Evolutionary conservation across 2,888 invertebrate genomes (phyloP), one percentile per base, ranked within the genome.

Genomic region (Crocallis elinguaria): DNA sequence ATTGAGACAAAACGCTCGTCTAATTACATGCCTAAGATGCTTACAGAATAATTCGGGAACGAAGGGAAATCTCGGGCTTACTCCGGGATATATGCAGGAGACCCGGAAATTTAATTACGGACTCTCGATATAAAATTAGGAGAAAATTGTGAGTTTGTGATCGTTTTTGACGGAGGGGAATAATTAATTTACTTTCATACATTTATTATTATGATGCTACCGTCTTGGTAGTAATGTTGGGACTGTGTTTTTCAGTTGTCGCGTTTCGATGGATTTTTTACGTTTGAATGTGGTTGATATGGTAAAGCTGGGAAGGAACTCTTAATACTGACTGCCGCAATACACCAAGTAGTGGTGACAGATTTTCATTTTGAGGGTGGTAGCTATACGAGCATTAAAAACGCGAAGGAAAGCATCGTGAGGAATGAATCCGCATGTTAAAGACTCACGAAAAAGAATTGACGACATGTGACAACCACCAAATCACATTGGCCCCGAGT

Each of bases 1-100:
- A 30, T 39, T 4, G 13, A 37, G 36, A 45, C 36, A 42, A 39
- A 42, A 36, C 21, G 30, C 13, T 42, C 23, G 7, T 27, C 52
- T 61, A 61, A 61, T 61, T 61, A 58, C 53, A 58, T 49, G 53
- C 50, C 53, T 38, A 45, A 56, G 51, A 56, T 57, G 50, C 53
- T 59, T 41, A 36, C 45, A 27, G 42, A 53, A 62, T 59, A 56
- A 62, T 59, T 56, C 14, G 11, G 52, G 45, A 51, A 53, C 46
- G 55, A 30, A 19, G 44, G 44, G 38, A 42, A 58, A 56, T 58
- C 53, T 33, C 43, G 12, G 12, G 48, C 36, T 48, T 52, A 52
- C 39, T 49, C 32, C 8, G 21, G 30, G 49, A 48, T 49, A 58
- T 35, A 48, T 48, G 33, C 48, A 49, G 41, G 41, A 46, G 42